phyloP scores from a whole-genome alignment of 2,888 invertebrate species.

The Atethmia centrago region DNA sequence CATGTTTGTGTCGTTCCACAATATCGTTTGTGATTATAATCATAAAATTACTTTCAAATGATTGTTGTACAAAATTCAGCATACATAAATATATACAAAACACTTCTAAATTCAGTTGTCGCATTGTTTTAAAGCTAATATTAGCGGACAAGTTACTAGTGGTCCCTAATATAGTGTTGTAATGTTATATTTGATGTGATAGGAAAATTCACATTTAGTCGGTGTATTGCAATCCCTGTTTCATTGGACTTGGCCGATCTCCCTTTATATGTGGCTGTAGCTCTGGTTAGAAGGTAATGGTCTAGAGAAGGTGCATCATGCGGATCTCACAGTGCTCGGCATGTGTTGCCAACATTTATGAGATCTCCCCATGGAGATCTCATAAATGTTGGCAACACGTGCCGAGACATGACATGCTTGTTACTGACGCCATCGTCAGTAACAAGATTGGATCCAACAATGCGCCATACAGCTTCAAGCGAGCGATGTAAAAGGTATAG shows the following conservation, averaged over 20 bases:
- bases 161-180: conserved; percentile 84
- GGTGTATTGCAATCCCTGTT: conserved; percentile 84
- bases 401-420: too few relatives aligned
- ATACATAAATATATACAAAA: conserved; percentile 77
- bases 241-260: conserved; percentile 81
- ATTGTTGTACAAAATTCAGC: conserved; percentile 78
- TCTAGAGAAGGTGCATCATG: conserved; percentile 62
- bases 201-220: conserved; percentile 83
- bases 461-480: conserved; percentile 67
- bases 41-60: conserved; percentile 56
- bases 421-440: too few relatives aligned
- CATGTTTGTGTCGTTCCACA: conserved; percentile 67
- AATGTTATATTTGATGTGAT: conserved; percentile 88
- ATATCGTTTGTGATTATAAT: conserved; percentile 64
- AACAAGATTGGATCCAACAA: conserved; percentile 67
- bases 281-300: conserved; percentile 69
- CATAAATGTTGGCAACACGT: too few relatives aligned
- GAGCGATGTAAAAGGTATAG: conserved; percentile 51
- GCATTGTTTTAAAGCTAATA: conserved; percentile 83
- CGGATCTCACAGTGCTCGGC: conserved; percentile 47
- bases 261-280: conserved; percentile 76
- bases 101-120: conserved; percentile 84
- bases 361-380: conserved; percentile 52
- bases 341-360: conserved; percentile 37
- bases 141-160: conserved; percentile 80